These are phyloP conservation scores for Acridotheres tristis DNA, from an alignment of 2,797 vertebrate species.

Conservation along the genomic window DNA sequence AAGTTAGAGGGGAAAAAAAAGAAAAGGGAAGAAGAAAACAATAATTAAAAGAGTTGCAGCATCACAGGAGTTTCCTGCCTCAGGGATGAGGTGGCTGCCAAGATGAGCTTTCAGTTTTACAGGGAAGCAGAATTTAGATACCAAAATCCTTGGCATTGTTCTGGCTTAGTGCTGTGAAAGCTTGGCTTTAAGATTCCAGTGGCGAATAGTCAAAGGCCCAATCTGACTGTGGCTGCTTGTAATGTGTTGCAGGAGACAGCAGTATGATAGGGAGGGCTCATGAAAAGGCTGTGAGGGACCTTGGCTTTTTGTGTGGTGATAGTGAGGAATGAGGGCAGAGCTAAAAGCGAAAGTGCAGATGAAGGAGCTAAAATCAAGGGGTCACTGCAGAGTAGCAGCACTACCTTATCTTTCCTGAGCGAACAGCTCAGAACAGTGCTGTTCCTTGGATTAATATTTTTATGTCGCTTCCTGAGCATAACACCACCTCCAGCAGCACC, in stretches of 20 bases:
- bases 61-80: background rate
- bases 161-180: background rate
- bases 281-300: background rate
- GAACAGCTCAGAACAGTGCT: background rate
- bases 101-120: background rate
- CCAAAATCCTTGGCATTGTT: background rate
- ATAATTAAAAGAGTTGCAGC: background rate
- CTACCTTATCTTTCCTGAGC: background rate
- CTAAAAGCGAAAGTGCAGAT: background rate
- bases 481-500: background rate
- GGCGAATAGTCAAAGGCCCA: background rate
- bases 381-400: background rate
- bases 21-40: background rate
- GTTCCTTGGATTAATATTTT: background rate
- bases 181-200: background rate
- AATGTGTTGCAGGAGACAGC: background rate
- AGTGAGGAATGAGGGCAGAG: background rate
- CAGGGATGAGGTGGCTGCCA: background rate
- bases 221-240: background rate
- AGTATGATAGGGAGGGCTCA: background rate
- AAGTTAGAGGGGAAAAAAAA: background rate
- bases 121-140: background rate
- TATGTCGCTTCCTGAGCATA: background rate
- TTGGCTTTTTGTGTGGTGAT: background rate
- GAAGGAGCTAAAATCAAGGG: background rate